These are phyloP conservation scores for Aphidius gifuensis DNA, from an alignment of 1,140 invertebrate genomes.

Conservation along the genomic window DNA sequence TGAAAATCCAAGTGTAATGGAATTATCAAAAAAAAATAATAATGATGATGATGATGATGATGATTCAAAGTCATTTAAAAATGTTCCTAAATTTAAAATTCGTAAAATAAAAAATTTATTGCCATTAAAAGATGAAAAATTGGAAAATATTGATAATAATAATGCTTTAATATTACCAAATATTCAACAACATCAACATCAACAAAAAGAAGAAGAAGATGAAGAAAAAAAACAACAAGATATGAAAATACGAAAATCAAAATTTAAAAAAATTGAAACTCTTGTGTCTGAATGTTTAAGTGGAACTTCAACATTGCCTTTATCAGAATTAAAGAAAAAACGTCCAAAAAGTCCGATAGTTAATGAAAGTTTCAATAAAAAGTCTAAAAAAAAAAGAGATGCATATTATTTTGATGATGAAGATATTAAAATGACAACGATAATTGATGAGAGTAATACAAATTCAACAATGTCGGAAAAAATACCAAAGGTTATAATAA, in stretches of 20 bases:
- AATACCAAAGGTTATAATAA: conserved; percentile 53
- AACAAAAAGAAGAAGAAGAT: neutral
- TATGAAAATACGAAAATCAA: conserved; percentile 15
- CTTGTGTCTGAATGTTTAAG: too few species aligned
- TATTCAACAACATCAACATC: neutral
- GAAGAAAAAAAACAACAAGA: neutral
- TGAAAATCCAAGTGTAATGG: conserved; percentile 27
- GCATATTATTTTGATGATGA: neutral
- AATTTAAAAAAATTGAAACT: neutral
- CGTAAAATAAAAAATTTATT: conserved; percentile 37
- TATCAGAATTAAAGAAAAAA: conserved; percentile 28
- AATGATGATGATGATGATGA: too few species aligned
- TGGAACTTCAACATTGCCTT: too few species aligned
- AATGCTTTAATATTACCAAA: conserved; percentile 26
- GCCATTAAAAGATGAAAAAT: conserved; percentile 16
- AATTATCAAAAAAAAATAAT: conserved; percentile 27
- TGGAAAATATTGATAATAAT: conserved; percentile 26
- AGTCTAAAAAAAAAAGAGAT: neutral
- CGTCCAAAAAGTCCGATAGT: conserved; percentile 23
- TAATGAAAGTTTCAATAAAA: conserved; percentile 24
- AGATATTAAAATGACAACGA: conserved; percentile 16
- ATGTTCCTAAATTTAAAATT: conserved; percentile 43
- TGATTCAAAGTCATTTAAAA: conserved; percentile 31
- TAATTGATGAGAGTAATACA: conserved; percentile 19
- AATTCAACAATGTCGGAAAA: conserved; percentile 34